Base-by-base conservation (phyloP, 2,888 invertebrate species). In the Troides aeacus region DNA sequence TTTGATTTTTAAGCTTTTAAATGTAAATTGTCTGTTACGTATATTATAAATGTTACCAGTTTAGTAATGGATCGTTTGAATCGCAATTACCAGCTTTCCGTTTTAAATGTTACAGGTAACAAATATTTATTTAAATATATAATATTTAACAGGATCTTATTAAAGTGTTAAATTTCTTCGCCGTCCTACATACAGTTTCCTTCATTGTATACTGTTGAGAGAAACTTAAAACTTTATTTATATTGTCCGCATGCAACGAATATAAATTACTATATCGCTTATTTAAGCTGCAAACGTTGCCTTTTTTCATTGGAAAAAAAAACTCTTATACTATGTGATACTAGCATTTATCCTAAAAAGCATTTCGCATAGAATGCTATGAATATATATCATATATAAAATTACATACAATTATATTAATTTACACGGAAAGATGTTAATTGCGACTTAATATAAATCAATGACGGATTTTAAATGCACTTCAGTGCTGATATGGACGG, bases 1-100 rank as follows among this genome's bases (percentile, higher is more conserved):
- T 64, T 69, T 17, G 46, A 65, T 62, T 24, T 65, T 59, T 68
- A 50, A 68, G 68, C 50, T 64, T 50, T 56, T 61, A 36, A 64
- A 59, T 64, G 23, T 62, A 50, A 58, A 42, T 63, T 59, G 24
- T 61, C 39, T 60, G 60, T 69, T 69, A 46, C 6, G 15, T 50
- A 39, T 39, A 63, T 46, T 62, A 62, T 57, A 36, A 62, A 46
- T 56, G 57, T 68, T 65, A 65, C 59, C 50, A 46, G 30, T 50
- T 46, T 42, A 57, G 21, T 21, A 18, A 12, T 18, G 18, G 1
- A 24, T 30, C 30, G 5, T 1, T 67, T 58, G 46, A 63, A 24
- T 10, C 30, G 63, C 68, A 68, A 21, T 69, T 64, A 56, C 58
- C 61, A 59, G 15, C 50, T 59, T 68, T 50, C 23, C 57, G 50